A percentile compares a stretch with the other conserved stretches of the same genome.
Evolutionary conservation across 1,140 invertebrate genomes (phyloP).

Genomic region (Magallana angulata): DNA sequence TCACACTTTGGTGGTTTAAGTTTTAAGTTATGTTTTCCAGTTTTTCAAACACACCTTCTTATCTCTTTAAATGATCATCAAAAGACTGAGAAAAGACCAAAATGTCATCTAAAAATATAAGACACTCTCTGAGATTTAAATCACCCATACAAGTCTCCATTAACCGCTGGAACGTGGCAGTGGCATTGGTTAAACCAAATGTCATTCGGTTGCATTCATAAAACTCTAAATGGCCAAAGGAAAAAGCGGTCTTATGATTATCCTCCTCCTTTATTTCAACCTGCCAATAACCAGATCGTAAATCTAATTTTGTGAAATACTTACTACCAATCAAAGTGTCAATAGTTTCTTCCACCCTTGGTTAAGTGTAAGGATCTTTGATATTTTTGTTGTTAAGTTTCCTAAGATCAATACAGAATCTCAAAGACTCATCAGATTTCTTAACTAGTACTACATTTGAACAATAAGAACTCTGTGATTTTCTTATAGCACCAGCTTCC

Average conservation of each 20-base stretch:
- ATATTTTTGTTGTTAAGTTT: background rate
- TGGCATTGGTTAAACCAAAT: slow-evolving; percentile 40
- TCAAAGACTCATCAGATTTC: background rate
- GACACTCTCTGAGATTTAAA: slow-evolving; percentile 25
- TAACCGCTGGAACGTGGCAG: slow-evolving; percentile 41
- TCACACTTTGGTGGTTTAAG: slow-evolving; percentile 58
- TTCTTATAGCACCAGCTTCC: slow-evolving; percentile 6
- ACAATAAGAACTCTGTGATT: background rate
- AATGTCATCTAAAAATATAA: slow-evolving; percentile 41
- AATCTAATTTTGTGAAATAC: background rate
- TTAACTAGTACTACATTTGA: background rate
- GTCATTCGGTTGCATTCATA: slow-evolving; percentile 40
- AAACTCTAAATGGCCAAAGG: slow-evolving; percentile 12
- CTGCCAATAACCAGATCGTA: slow-evolving; percentile 23
- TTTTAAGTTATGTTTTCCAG: slow-evolving; percentile 44
- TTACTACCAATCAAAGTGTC: background rate
- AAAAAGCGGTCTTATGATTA: slow-evolving; percentile 23
- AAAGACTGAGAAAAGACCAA: slow-evolving; percentile 46
- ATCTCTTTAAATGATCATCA: slow-evolving; percentile 56
- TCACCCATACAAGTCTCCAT: slow-evolving; percentile 50
- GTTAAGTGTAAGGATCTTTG: background rate
- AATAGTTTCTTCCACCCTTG: background rate
- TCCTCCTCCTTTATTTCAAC: background rate
- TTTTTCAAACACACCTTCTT: slow-evolving; percentile 52
- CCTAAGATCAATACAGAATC: background rate